phyloP scores from a whole-genome alignment of 2,797 vertebrate species.

The Anolis apletophallus region DNA sequence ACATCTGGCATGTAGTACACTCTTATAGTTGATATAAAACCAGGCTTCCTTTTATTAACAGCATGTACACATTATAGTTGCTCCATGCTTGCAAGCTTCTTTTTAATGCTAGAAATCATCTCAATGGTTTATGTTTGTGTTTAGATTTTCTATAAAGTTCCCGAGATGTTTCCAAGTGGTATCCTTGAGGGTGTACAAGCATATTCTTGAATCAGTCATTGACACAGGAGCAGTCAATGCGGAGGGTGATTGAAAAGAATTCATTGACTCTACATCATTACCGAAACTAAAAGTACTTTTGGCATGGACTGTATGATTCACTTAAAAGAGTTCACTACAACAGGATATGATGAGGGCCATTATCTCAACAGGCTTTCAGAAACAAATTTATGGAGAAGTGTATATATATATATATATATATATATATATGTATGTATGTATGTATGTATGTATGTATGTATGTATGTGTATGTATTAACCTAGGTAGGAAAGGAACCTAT shows the following conservation, averaged over 20 bases:
- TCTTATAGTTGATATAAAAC: conserved; percentile 9
- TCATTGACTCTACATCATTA: background rate
- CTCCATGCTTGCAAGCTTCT: background rate
- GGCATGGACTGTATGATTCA: background rate
- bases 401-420: too few species aligned
- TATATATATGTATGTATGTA: too few species aligned
- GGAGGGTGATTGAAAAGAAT: background rate
- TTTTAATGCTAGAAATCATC: background rate
- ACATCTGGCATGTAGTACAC: conserved; percentile 43
- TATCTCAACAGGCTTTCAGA: background rate
- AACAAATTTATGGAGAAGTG: too few species aligned
- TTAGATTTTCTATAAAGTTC: background rate
- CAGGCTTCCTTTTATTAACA: conserved; percentile 21
- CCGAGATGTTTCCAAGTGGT: background rate
- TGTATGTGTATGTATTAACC: too few species aligned
- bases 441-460: too few species aligned
- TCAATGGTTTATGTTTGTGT: background rate
- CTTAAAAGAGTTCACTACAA: background rate
- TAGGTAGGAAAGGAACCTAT: too few species aligned
- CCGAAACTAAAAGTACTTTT: background rate
- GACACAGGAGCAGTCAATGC: background rate
- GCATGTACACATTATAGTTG: rapidly evolving
- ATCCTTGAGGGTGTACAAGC: background rate
- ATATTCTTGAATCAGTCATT: background rate
- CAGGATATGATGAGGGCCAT: background rate